A percentile compares a stretch with the other conserved stretches of the same genome.
Conservation (phyloP, 2,888 invertebrate genomes). For the Euplexia lucipara region DNA sequence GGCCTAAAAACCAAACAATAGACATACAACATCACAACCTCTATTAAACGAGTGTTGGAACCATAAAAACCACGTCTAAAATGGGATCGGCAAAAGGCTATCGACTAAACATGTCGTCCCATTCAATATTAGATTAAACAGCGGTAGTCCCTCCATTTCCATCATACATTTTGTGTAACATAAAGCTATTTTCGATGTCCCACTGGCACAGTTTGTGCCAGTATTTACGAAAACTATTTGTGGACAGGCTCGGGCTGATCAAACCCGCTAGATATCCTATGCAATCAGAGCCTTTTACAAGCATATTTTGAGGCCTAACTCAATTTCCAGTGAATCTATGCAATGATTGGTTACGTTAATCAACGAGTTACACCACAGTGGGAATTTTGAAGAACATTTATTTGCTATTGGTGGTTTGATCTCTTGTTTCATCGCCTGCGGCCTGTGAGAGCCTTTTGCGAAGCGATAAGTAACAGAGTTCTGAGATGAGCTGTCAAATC, state of each 20-base stretch:
- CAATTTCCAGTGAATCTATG: constrained; percentile 23
- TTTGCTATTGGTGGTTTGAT: not conserved
- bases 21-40: constrained; percentile 12
- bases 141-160: constrained; percentile 26
- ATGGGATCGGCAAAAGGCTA: constrained; percentile 26
- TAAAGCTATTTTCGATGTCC: constrained; percentile 58
- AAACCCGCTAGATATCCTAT: constrained; percentile 65
- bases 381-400: constrained; percentile 4
- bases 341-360: constrained; percentile 6
- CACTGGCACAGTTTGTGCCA: constrained; percentile 60
- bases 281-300: constrained; percentile 61
- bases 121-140: constrained; percentile 52
- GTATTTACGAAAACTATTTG: constrained; percentile 63
- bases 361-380: not conserved
- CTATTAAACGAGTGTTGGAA: not conserved
- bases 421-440: not conserved
- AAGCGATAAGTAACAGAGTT: too few species aligned
- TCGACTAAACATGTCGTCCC: constrained; percentile 30
- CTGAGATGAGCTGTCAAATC: not conserved
- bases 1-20: constrained; percentile 16
- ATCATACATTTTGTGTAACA: constrained; percentile 49
- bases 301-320: constrained; percentile 31
- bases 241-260: constrained; percentile 62
- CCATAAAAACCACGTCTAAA: constrained; percentile 17
- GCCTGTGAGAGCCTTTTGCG: not conserved